Base-by-base conservation (phyloP, 2,797 vertebrate genomes). In the Merluccius polli region DNA sequence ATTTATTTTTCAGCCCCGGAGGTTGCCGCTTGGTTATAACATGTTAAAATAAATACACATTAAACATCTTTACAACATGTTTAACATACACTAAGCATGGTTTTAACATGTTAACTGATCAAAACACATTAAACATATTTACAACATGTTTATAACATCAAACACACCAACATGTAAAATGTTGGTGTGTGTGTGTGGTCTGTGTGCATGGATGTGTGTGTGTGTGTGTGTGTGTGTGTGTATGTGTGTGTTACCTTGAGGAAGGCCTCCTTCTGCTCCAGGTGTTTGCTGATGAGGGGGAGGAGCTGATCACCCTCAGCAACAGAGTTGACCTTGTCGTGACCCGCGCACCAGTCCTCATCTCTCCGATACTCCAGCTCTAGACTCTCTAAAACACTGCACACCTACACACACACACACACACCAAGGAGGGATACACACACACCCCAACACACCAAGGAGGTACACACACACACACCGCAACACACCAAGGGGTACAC, bases 231-330 rank as follows among this genome's bases (percentile, higher is more conserved):
- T 33, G 32, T 36, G 71, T 10, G 24, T 12, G 27, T 41, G 36
- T 30, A 41, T 52, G 71, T 15, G 27, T 73, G 72, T 31, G 0
- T 81, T 75, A 99, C 98, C 97, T 99, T 99, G 21, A 99, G 96
- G 88, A 99, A 99, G 79, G 98, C 98, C 77, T 99, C 98, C 76
- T 99, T 99, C 92, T 99, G 98, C 84, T 99, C 98, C 93, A 99
- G 88, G 81, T 99, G 98, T 91, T 99, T 99, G 89, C 96, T 97
- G 94, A 99, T 98, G 85, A 98, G 95, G 63, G 98, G 98, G 12
- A 97, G 92, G 18, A 99, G 96, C 0, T 99, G 96, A 82, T 99
- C 98, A 18, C 92, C 93, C 83, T 99, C 97, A 0, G 95, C 92
- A 4, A 90, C 89, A 0, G 93, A 89, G 13, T 96, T 97, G 86